Conservation (phyloP, 2,113 vertebrate genomes). For the Pithys albifrons region DNA sequence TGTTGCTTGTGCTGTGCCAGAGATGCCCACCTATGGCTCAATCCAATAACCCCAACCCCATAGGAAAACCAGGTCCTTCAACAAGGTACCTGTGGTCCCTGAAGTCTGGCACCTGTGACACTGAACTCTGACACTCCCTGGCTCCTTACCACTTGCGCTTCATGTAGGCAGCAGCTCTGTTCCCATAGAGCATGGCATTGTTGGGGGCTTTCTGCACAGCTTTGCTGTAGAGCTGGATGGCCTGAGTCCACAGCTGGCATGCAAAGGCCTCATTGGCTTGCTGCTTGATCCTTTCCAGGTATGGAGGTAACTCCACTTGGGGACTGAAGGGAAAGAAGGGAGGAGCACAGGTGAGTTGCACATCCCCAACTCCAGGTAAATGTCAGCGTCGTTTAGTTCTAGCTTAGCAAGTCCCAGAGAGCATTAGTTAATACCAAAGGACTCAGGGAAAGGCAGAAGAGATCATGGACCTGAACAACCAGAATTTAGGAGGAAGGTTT, state of each 20-base stretch:
- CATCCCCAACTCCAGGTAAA: background rate
- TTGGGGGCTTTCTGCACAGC: slow-evolving; percentile 88
- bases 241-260: slow-evolving; percentile 96
- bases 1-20: background rate
- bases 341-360: background rate
- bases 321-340: slow-evolving; percentile 70
- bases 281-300: slow-evolving; percentile 92
- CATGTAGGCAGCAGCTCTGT: slow-evolving; percentile 98
- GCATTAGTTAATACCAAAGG: background rate
- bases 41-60: background rate
- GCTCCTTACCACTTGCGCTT: slow-evolving; percentile 93
- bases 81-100: fast-evolving
- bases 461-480: background rate
- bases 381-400: background rate
- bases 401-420: background rate
- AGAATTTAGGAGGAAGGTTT: background rate
- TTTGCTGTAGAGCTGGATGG: slow-evolving; percentile 97
- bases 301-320: slow-evolving; percentile 86
- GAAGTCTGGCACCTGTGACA: background rate
- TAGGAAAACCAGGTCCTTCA: background rate
- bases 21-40: background rate
- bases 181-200: slow-evolving; percentile 96
- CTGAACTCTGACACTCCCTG: background rate
- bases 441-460: background rate
- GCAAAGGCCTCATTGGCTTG: slow-evolving; percentile 97